Evolutionary conservation across 2,797 vertebrate genomes (phyloP), one percentile per base, ranked within the genome.

Genomic region (Siniperca obscura): DNA sequence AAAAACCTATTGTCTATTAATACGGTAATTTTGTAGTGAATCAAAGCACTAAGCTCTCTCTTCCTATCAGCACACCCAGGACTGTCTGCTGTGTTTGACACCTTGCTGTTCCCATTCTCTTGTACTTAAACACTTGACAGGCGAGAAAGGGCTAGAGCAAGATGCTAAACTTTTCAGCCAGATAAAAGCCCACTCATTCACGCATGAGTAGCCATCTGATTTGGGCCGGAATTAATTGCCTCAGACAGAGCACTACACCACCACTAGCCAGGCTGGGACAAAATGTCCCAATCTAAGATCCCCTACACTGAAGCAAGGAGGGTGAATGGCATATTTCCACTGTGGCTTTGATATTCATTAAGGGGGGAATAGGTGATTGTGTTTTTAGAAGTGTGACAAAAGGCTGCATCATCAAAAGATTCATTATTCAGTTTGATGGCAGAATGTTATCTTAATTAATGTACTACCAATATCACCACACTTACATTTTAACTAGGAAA

Each of bases 221-320:
- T 90, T 82, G 74, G 84, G 78, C 56, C 74, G 85, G 82, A 91
- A 90, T 82, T 85, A 90, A 91, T 77, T 78, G 60, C 74, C 69
- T 75, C 55, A 83, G 86, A 81, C 53, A 42, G 66, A 79, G 76
- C 65, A 42, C 74, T 46, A 84, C 65, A 42, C 75, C 22, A 70
- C 46, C 68, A 79, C 36, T 27, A 46, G 50, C n/a, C 59, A 82
- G 67, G 46, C 77, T n/a, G 34, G 80, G 68, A 87, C 76, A 77
- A 60, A 82, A 85, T 52, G 67, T 88, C 40, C 81, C 27, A 66
- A 68, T 89, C 30, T 56, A 69, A 52, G 52, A 67, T 70, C 22
- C n/a, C 30, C n/a, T 21, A 0, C 30, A 80, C 2, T 27, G 44
- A 68, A 25, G 22, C 1, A 9, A 66, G n/a, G 19, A 69, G 56